Percentiles rank a stretch among this genome's conserved stretches.
These are phyloP conservation scores for Stichopus chloronotus DNA, from an alignment of 35 echinoderm and acorn worm genomes.

Conservation along the genomic window DNA sequence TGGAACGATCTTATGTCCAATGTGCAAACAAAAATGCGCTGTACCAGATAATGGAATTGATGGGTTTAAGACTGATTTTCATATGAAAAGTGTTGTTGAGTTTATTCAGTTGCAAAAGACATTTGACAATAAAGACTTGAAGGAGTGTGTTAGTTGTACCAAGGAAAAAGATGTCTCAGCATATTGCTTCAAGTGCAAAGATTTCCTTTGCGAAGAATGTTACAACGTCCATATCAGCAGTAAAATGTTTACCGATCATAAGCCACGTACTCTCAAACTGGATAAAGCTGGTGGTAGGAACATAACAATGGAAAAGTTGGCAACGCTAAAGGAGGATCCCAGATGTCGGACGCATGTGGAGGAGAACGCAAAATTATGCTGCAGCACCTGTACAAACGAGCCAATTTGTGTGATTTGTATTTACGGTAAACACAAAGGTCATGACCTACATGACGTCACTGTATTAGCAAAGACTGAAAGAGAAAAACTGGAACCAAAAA, in stretches of 20 bases:
- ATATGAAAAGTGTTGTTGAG: no score
- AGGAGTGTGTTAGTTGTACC: no score
- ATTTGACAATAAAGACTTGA: no score
- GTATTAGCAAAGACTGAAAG: constrained; percentile 17
- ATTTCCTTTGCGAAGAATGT: no score
- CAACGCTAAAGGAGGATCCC: neutral
- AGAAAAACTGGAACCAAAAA: neutral
- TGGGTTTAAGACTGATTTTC: no score
- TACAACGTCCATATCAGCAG: no score
- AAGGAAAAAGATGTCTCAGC: no score
- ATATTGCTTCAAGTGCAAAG: no score
- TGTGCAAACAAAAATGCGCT: no score
- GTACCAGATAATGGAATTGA: no score
- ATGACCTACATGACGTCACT: constrained; percentile 14
- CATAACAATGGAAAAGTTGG: constrained; percentile 11
- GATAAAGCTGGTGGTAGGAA: neutral
- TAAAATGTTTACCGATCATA: constrained; percentile 17
- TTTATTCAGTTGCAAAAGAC: no score
- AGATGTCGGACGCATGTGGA: constrained; percentile 5
- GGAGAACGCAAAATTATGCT: neutral
- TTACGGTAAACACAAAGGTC: constrained; percentile 19
- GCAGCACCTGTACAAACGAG: neutral
- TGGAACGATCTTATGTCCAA: no score
- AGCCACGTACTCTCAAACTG: neutral
- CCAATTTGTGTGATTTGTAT: constrained; percentile 20